Evolutionary conservation across 2,797 vertebrate species (phyloP), one percentile per base, ranked within the genome.

Genomic region (Microchirus variegatus): DNA sequence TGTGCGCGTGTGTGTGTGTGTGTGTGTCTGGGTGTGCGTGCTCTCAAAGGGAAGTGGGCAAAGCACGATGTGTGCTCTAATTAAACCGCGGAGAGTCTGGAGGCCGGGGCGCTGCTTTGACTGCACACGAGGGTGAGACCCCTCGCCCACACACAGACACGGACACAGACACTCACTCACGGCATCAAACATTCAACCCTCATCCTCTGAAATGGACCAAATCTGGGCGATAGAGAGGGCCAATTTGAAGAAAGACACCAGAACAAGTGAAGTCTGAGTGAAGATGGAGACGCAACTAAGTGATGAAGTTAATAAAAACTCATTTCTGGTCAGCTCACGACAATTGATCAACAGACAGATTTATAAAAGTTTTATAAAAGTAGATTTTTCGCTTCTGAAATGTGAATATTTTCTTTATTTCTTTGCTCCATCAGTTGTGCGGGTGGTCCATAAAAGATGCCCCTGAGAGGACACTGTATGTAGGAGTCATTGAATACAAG

Each of bases 81-180:
- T 89, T 85, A 86, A 88, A 82, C 82, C 75, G 17, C 3, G 54
- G 68, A 82, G 75, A 81, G 78, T 64, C 64, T 59, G 9, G 53
- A 75, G 82, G 60, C 43, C 38, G 14, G 65, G 16, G n/a, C n/a
- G n/a, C 44, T 43, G 65, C 58, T 50, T 54, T 26, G 58, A 16
- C 47, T 3, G 56, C 41, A 17, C 11, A 3, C 52, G 47, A 66
- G 75, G 67, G 63, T 37, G 9, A 73, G 57, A 42, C 53, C 56
- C 51, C 64, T 69, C 58, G 51, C 71, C 50, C 55, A 41, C 55
- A 41, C 19, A 22, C 43, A 40, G 38, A 53, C 26, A 36, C 54
- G 35, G 16, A 42, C 54, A 45, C 51, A 48, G 19, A 14, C 41
- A 31, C 31, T 31, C 31, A 31, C 31, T 22, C 22, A 9, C 13